Base-by-base conservation (phyloP, 2,113 vertebrate species). In the Poicephalus meyeri region DNA sequence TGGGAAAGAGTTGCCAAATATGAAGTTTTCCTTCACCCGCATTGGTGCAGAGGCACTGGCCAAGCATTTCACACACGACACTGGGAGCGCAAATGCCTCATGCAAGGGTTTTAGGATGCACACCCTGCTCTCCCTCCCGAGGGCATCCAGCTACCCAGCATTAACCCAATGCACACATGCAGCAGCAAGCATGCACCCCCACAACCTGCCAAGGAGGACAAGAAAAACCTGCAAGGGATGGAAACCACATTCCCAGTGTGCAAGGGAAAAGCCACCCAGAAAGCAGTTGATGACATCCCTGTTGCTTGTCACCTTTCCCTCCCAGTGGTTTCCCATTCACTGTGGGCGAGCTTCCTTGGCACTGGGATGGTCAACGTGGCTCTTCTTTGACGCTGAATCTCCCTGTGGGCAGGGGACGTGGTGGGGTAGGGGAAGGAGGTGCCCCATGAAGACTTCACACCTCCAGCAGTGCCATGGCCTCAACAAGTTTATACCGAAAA, bases 11-110 rank as follows among this genome's bases (percentile, higher is more conserved):
- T 6, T 79, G 37, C 74, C 83, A 81, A 65, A 74, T 23, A 35
- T 1, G 16, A 78, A 46, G n/a, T 55, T 46, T 65, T 61, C 49
- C 16, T 85, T 73, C 41, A 66, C 53, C 42, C 55, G 16, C 39
- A n/a, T 31, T 4, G 2, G 44, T 2, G 5, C 37, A 25, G 28
- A 47, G 56, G n/a, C 31, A 56, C 13, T 0, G 3, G 35, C 16
- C 0, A 2, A 93, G 41, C 26, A 6, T 35, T 56, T 81, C 3
- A 1, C 69, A 14, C 0, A 0, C 2, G 7, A 29, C 33, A 4
- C 20, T 1, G 2, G 11, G 37, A 33, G 37, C 4, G 4, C 72
- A 52, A 56, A 71, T 53, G 20, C 50, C n/a, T 37, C 1, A 0
- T 5, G 49, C 14, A 3, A 47, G 20, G 42, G 25, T 7, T 85